phyloP scores from a whole-genome alignment of 2,113 vertebrate genomes.

The Coturnix japonica region DNA sequence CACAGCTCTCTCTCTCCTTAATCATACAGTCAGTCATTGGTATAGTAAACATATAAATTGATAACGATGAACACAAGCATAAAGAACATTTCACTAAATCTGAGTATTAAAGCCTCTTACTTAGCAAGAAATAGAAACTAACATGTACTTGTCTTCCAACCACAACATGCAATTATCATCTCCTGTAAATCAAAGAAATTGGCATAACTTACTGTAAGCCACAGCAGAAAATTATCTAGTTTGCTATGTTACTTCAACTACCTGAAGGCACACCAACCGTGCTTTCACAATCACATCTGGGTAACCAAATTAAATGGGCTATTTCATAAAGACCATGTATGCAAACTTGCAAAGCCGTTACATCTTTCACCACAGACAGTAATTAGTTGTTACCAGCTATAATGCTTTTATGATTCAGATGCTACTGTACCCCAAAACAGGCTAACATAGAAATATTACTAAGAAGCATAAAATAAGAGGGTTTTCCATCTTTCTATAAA shows the following conservation, averaged over 20 bases:
- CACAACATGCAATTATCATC: not conserved
- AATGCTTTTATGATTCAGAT: not conserved
- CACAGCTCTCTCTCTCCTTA: not conserved
- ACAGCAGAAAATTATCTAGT: not conserved
- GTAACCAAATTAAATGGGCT: not conserved
- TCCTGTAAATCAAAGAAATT: not conserved
- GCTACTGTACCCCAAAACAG: not conserved
- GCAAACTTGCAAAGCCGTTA: not conserved
- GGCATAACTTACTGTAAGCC: not conserved
- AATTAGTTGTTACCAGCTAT: not conserved
- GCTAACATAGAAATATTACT: not conserved
- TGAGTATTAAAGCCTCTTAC: not conserved
- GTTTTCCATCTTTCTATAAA: not conserved
- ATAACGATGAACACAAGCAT: not conserved
- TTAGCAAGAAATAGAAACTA: not conserved
- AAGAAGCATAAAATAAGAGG: not conserved
- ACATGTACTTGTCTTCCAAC: not conserved
- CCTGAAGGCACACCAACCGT: not conserved
- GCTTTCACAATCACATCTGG: not conserved
- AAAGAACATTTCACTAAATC: not conserved
- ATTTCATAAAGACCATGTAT: not conserved
- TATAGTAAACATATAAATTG: not conserved
- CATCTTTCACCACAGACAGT: rapidly evolving
- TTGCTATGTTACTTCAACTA: not conserved
- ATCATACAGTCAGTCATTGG: not conserved